Evolutionary conservation across 1,140 invertebrate genomes (phyloP).

Genomic region (Drosophila sp.): DNA sequence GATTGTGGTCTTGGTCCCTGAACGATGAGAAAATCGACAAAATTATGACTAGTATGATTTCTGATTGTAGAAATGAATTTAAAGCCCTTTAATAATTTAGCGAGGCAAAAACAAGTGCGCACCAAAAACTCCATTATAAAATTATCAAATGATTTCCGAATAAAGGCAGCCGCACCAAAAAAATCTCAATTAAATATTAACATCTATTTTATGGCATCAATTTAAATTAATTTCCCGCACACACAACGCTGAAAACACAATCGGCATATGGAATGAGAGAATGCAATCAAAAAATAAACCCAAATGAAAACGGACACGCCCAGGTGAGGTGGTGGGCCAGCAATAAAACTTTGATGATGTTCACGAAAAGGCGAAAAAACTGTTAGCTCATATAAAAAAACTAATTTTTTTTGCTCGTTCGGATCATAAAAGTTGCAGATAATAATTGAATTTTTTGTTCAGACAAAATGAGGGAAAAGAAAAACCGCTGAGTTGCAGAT

Average conservation of each 20-base stretch:
- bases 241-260: constrained; percentile 49
- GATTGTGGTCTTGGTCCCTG: no score
- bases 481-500: constrained; percentile 20
- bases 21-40: no score
- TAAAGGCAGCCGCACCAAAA: background rate
- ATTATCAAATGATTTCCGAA: constrained; percentile 52
- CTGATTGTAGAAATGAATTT: background rate
- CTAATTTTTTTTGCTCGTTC: constrained; percentile 31
- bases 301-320: constrained; percentile 33
- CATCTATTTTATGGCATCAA: constrained; percentile 54
- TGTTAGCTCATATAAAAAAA: constrained; percentile 35
- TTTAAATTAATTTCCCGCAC: constrained; percentile 65
- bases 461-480: constrained; percentile 21
- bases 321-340: constrained; percentile 7
- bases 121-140: constrained; percentile 7
- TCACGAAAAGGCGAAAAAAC: background rate
- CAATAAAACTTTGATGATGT: constrained; percentile 21
- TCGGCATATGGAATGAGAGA: constrained; percentile 56
- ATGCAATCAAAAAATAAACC: constrained; percentile 50
- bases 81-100: background rate
- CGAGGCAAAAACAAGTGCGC: background rate
- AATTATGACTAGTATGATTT: no score
- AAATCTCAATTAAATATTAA: constrained; percentile 59
- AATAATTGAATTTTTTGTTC: constrained; percentile 70
- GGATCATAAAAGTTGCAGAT: constrained; percentile 50